phyloP scores from a whole-genome alignment of 2,888 invertebrate species.

The Dorcus hopei region DNA sequence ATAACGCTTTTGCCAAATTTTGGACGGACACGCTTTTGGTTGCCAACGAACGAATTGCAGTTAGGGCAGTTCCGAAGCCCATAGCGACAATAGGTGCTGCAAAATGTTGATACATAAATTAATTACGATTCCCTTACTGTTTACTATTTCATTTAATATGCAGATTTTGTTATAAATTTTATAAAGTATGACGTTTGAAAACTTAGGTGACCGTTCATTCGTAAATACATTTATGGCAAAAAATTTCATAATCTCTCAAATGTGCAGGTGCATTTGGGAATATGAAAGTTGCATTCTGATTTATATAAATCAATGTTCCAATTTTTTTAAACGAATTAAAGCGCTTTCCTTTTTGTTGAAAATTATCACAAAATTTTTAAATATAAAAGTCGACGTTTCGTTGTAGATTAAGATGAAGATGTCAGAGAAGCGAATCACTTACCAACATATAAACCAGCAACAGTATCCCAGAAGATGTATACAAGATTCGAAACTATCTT shows the following conservation, averaged over 20 bases:
- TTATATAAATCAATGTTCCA: too few relatives aligned
- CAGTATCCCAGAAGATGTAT: constrained; percentile 6
- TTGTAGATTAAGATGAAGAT: neutral
- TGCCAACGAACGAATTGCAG: constrained; percentile 44
- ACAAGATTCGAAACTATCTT: constrained; percentile 38
- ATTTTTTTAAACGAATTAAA: neutral
- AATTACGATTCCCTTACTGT: too few relatives aligned
- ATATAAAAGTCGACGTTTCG: too few relatives aligned
- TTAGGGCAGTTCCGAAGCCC: constrained; percentile 40
- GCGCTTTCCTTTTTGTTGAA: neutral
- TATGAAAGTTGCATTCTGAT: too few relatives aligned
- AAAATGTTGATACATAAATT: constrained; percentile 6
- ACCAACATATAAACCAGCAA: constrained; percentile 18
- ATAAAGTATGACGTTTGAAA: too few relatives aligned
- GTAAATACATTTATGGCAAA: too few relatives aligned
- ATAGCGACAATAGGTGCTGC: constrained; percentile 38
- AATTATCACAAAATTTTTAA: neutral
- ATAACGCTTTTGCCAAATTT: constrained; percentile 49
- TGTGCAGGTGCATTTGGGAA: too few relatives aligned
- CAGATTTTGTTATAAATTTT: too few relatives aligned
- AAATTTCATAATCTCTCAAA: too few relatives aligned
- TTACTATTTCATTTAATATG: too few relatives aligned
- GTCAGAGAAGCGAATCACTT: neutral
- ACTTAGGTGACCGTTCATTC: too few relatives aligned
- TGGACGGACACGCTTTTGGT: constrained; percentile 45